A percentile compares a stretch with the other conserved stretches of the same genome.
phyloP scores from a whole-genome alignment of 1,140 invertebrate genomes.

The Drosophila punjabiensis region DNA sequence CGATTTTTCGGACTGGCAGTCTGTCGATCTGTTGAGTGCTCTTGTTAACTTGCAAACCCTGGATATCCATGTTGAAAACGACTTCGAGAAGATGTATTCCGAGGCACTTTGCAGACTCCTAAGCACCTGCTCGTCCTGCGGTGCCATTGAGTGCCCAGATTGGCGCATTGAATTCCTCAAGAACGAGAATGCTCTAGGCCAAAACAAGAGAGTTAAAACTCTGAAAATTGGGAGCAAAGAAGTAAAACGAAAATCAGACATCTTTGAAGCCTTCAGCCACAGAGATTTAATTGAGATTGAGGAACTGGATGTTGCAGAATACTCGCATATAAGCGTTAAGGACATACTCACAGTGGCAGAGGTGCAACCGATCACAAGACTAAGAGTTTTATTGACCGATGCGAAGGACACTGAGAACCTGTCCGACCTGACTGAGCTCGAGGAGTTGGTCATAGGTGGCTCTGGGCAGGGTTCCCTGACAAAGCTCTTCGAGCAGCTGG shows the following conservation, averaged over 20 bases:
- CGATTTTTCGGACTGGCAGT: neutral
- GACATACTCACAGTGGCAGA: neutral
- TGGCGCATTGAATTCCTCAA: neutral
- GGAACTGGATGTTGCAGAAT: neutral
- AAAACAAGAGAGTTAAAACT: neutral
- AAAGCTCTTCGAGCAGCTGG: neutral
- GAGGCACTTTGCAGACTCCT: neutral
- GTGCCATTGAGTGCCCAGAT: neutral
- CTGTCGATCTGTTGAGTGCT: neutral
- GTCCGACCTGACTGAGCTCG: neutral
- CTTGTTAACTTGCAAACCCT: neutral
- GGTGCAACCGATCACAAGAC: neutral
- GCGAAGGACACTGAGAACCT: neutral
- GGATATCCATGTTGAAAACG: fast-evolving
- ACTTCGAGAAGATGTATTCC: neutral
- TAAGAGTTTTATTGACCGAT: neutral
- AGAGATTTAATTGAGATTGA: neutral
- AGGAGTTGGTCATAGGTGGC: no score
- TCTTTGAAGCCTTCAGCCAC: neutral
- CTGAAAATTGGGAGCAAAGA: neutral
- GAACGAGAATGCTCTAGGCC: neutral
- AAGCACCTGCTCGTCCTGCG: neutral
- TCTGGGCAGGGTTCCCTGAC: no score
- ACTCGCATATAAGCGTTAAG: fast-evolving
- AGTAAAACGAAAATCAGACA: neutral